Percentiles rank a stretch among this genome's conserved stretches.
These are phyloP conservation scores for Tridacna crocea DNA, from an alignment of 2,888 invertebrate genomes.

Conservation along the genomic window DNA sequence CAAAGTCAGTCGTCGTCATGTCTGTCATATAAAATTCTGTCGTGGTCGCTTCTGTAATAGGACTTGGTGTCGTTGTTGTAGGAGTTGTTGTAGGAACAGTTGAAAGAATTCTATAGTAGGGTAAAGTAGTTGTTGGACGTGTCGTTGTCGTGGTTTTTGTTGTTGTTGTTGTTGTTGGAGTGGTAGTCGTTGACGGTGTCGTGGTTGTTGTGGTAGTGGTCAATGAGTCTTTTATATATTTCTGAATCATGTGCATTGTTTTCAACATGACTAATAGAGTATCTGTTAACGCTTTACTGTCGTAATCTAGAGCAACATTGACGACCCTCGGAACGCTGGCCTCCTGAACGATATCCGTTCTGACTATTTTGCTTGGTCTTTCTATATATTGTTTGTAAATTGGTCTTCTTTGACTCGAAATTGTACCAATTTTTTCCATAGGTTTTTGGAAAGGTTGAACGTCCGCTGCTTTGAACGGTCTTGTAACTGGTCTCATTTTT, in stretches of 20 bases:
- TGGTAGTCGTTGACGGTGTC: slow-evolving; percentile 3
- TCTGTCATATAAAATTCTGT: background rate
- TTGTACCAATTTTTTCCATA: too few species aligned
- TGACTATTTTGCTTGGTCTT: background rate
- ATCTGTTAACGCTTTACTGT: slow-evolving; percentile 34
- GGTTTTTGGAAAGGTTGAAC: background rate
- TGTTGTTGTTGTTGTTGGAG: background rate
- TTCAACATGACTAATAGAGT: slow-evolving; percentile 39
- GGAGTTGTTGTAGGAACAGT: slow-evolving; percentile 7
- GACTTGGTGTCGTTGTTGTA: slow-evolving; percentile 10
- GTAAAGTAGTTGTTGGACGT: background rate
- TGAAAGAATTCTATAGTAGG: background rate
- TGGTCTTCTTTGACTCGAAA: background rate
- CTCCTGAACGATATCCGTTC: background rate
- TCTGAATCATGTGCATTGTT: slow-evolving; percentile 43
- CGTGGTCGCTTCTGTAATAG: slow-evolving; percentile 4
- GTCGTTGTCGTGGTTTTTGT: slow-evolving; percentile 6
- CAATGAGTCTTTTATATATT: slow-evolving; percentile 36
- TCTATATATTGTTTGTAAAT: background rate
- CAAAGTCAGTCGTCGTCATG: slow-evolving; percentile 10
- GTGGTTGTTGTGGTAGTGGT: slow-evolving; percentile 18
- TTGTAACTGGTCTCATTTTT: background rate
- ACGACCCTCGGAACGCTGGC: background rate
- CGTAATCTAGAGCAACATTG: slow-evolving; percentile 17
- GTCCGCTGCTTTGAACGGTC: background rate